These are phyloP conservation scores for Anaspis maculata DNA, from an alignment of 2,888 invertebrate species.

Conservation along the genomic window DNA sequence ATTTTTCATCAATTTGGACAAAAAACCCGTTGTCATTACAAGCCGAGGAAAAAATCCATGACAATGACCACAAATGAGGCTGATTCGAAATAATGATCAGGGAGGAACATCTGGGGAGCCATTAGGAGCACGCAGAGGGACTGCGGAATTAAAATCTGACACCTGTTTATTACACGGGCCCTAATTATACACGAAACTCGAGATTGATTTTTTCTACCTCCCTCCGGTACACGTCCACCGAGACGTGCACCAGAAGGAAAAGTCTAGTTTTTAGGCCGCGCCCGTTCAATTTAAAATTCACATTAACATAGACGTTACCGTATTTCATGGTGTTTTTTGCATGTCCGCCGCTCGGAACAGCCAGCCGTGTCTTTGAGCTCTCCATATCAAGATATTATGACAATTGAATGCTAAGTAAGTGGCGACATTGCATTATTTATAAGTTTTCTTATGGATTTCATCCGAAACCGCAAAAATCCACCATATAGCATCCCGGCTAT, in stretches of 20 bases:
- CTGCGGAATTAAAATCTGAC: too few species aligned
- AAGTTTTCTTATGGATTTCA: constrained; percentile 12
- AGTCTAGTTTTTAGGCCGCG: too few species aligned
- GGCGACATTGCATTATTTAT: constrained; percentile 19
- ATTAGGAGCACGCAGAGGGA: too few species aligned
- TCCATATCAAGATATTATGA: constrained; percentile 22
- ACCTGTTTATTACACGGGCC: constrained; percentile 8
- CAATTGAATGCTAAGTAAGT: constrained; percentile 19
- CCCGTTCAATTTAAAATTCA: constrained; percentile 17
- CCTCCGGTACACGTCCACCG: background rate
- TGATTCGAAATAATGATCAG: too few species aligned
- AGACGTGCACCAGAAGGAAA: constrained; percentile 9
- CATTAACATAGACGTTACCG: constrained; percentile 22
- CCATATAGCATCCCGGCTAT: too few species aligned
- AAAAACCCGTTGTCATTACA: too few species aligned
- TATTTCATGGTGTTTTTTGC: constrained; percentile 20
- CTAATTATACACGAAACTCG: constrained; percentile 3
- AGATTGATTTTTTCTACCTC: constrained; percentile 2
- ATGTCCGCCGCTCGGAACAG: constrained; percentile 12
- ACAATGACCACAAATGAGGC: too few species aligned
- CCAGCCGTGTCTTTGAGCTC: constrained; percentile 13
- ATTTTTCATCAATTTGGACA: too few species aligned
- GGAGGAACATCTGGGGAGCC: too few species aligned
- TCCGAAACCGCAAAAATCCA: constrained; percentile 12
- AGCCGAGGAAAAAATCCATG: too few species aligned